A percentile compares a stretch with the other conserved stretches of the same genome.
These are phyloP conservation scores for Nezara viridula DNA, from an alignment of 2,888 invertebrate species.

Conservation along the genomic window DNA sequence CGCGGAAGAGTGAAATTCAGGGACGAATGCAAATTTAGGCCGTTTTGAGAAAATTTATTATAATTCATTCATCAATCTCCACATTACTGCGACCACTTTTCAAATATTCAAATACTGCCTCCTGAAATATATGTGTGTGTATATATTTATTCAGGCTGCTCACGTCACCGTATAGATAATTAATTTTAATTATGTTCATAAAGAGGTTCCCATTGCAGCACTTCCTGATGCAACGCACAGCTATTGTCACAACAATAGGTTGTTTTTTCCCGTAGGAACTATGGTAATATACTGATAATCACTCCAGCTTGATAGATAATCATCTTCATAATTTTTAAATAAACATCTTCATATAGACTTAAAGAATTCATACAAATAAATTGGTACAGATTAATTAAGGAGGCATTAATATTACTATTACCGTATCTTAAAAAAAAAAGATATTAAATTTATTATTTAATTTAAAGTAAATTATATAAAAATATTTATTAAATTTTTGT, in stretches of 20 bases:
- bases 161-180: constrained; percentile 16
- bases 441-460: too few relatives aligned
- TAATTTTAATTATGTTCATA: not conserved
- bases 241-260: not conserved
- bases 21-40: not conserved
- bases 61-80: constrained; percentile 10
- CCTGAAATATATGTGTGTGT: not conserved
- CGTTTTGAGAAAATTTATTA: constrained; percentile 25
- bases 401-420: too few relatives aligned
- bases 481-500: too few relatives aligned
- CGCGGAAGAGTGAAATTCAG: not conserved
- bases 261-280: not conserved
- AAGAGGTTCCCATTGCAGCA: not conserved
- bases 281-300: not conserved
- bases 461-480: too few relatives aligned
- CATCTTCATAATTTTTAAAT: too few relatives aligned
- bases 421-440: too few relatives aligned
- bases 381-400: too few relatives aligned
- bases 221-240: not conserved
- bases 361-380: too few relatives aligned
- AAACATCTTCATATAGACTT: too few relatives aligned
- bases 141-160: not conserved
- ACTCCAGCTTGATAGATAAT: not conserved
- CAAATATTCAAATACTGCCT: not conserved
- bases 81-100: not conserved